Evolutionary conservation across 2,888 invertebrate genomes (phyloP).

Genomic region (Scotopteryx bipunctaria): DNA sequence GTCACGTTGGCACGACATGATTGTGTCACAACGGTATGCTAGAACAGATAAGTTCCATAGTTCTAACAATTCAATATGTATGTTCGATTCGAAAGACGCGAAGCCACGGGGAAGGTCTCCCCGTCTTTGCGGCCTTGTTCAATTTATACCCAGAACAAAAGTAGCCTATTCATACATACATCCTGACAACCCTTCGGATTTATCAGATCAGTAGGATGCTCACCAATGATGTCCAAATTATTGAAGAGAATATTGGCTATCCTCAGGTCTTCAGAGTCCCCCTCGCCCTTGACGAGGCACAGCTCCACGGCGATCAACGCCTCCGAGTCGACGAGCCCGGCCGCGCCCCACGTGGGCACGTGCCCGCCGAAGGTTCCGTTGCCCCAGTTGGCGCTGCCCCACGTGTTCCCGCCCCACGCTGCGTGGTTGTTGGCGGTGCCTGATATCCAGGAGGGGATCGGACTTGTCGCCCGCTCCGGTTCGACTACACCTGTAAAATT

Average conservation of each 20-base stretch:
- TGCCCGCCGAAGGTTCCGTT: constrained; percentile 76
- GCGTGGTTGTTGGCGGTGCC: constrained; percentile 36
- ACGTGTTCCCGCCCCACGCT: constrained; percentile 83
- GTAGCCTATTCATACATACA: too few species aligned
- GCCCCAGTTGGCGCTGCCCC: constrained; percentile 86
- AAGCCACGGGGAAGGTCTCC: too few species aligned
- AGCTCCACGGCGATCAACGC: constrained; percentile 87
- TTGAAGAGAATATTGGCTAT: constrained; percentile 96
- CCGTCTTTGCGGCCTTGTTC: too few species aligned
- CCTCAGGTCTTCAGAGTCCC: constrained; percentile 82
- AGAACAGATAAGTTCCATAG: too few species aligned
- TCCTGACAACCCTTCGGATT: too few species aligned
- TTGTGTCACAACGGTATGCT: not conserved
- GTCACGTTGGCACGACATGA: not conserved
- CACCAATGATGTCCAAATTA: constrained; percentile 96
- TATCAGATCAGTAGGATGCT: constrained; percentile 46
- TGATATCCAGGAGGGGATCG: constrained; percentile 50
- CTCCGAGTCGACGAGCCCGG: constrained; percentile 92
- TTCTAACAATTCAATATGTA: too few species aligned
- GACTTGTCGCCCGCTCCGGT: constrained; percentile 48
- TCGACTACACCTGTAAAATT: constrained; percentile 37
- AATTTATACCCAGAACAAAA: too few species aligned
- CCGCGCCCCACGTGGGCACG: constrained; percentile 85
- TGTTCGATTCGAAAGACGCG: too few species aligned
- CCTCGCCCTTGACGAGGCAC: constrained; percentile 72